Evolutionary conservation across 2,797 vertebrate species (phyloP), one percentile per base, ranked within the genome.

Genomic region (Microhierax caerulescens): DNA sequence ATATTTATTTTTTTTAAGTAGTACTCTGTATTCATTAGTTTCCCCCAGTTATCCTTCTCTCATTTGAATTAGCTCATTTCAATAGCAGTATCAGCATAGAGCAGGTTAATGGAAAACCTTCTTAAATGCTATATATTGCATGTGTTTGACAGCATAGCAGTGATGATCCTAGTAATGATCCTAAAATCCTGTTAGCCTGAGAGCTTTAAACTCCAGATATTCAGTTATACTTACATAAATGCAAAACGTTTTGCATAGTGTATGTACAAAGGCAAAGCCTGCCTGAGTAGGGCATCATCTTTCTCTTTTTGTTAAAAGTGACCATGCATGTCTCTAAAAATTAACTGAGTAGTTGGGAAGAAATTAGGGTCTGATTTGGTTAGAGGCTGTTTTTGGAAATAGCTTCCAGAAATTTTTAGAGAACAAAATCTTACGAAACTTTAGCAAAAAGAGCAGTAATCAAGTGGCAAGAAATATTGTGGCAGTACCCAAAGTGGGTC

Each of bases 351-450:
- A 60, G n/a, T 3, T 95, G 80, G 37, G 12, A 91, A 75, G 78
- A 77, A 93, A 77, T 91, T 64, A 82, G 80, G 51, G 51, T 63
- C 88, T 88, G 34, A 7, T 86, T 87, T 92, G 80, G 80, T 92
- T 79, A 25, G 74, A 93, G 77, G 77, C 84, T 80, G 70, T 39
- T 90, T 90, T 73, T 67, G 70, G 90, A 92, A 95, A 92, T 57
- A 89, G 67, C 80, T 96, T 63, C 53, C 70, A 85, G 92, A 68
- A 78, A 25, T 82, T 88, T 91, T 59, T 59, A 63, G 59, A 77
- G 93, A 80, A 41, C 17, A 77, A 67, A 76, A 70, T 64, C 59
- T 90, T 64, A 19, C 0, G 28, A 68, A 93, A 82, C 30, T 82
- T 82, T 7, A 89, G 64, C 67, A 56, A 74, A 89, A 96, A 87